phyloP scores from a whole-genome alignment of 2,113 vertebrate genomes.

The Clarias magur region DNA sequence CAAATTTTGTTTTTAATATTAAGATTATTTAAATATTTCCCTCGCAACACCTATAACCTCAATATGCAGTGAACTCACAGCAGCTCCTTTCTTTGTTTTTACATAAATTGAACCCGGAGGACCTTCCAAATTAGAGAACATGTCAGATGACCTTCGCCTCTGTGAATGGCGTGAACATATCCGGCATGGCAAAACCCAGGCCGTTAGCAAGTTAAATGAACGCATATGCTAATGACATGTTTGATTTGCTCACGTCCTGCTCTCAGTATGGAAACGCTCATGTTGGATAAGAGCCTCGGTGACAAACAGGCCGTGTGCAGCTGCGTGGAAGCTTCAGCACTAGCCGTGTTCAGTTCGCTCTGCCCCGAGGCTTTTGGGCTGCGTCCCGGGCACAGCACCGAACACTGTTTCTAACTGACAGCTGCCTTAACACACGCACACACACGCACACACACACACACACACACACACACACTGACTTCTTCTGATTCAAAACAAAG shows the following conservation, averaged over 20 bases:
- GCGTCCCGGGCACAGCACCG: conserved; percentile 28
- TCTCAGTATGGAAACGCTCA: conserved; percentile 52
- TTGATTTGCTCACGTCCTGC: conserved; percentile 49
- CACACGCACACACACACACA: not conserved
- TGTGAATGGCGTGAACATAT: conserved; percentile 48
- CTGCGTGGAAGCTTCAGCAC: conserved; percentile 39
- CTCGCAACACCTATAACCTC: not conserved
- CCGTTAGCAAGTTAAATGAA: conserved; percentile 60
- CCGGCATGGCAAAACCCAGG: conserved; percentile 45
- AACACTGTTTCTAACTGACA: conserved; percentile 15
- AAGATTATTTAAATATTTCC: conserved; percentile 23
- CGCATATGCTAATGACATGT: conserved; percentile 59
- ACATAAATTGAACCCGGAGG: conserved; percentile 32
- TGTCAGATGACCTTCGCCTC: conserved; percentile 54
- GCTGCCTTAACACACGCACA: not conserved
- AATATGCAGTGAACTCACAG: not conserved
- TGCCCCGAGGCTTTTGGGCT: conserved; percentile 43
- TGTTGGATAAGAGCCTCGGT: conserved; percentile 45
- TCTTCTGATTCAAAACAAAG: not conserved
- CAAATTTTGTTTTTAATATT: not conserved
- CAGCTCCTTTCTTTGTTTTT: not conserved
- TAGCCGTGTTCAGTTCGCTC: conserved; percentile 20
- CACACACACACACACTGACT: not conserved
- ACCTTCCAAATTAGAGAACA: conserved; percentile 42
- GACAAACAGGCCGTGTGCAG: conserved; percentile 45